Conservation (phyloP, 2,113 vertebrate species). For the Mohoua ochrocephala region DNA sequence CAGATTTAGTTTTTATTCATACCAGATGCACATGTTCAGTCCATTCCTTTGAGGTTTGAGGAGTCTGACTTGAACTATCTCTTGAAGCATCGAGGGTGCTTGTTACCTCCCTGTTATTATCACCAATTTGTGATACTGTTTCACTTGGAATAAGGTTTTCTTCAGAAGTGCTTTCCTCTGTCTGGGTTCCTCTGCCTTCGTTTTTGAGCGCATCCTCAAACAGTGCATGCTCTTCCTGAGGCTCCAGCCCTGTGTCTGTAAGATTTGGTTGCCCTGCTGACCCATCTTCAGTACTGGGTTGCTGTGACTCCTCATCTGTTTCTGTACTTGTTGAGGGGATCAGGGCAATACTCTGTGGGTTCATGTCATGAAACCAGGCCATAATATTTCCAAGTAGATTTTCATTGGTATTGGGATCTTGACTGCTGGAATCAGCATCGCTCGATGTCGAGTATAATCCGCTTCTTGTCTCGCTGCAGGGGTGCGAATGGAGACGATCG, state of each 20-base stretch:
- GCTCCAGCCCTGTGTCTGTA: conserved; percentile 29
- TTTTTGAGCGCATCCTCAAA: conserved; percentile 74
- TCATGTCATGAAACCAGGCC: conserved; percentile 99
- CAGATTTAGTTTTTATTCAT: conserved; percentile 55
- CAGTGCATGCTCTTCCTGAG: conserved; percentile 65
- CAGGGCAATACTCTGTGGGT: conserved; percentile 91
- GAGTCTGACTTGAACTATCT: conserved; percentile 78
- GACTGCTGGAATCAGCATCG: conserved; percentile 73
- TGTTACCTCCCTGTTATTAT: conserved; percentile 32
- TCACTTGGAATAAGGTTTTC: conserved; percentile 65
- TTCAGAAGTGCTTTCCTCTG: conserved; percentile 72
- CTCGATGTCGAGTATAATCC: conserved; percentile 74
- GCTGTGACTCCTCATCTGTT: conserved; percentile 67
- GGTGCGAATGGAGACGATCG: conserved; percentile 70
- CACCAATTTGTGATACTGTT: conserved; percentile 48
- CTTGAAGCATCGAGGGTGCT: conserved; percentile 62
- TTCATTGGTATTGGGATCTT: conserved; percentile 80
- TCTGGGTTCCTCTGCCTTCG: conserved; percentile 78
- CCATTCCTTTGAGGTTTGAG: conserved; percentile 87
- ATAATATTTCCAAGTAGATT: conserved; percentile 97
- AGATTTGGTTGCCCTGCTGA: conserved; percentile 36
- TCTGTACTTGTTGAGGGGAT: conserved; percentile 83
- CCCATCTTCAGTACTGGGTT: conserved; percentile 44
- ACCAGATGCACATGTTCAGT: conserved; percentile 91
- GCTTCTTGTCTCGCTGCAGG: conserved; percentile 70